These are phyloP conservation scores for Aix galericulata DNA, from an alignment of 2,113 vertebrate species.

Conservation along the genomic window DNA sequence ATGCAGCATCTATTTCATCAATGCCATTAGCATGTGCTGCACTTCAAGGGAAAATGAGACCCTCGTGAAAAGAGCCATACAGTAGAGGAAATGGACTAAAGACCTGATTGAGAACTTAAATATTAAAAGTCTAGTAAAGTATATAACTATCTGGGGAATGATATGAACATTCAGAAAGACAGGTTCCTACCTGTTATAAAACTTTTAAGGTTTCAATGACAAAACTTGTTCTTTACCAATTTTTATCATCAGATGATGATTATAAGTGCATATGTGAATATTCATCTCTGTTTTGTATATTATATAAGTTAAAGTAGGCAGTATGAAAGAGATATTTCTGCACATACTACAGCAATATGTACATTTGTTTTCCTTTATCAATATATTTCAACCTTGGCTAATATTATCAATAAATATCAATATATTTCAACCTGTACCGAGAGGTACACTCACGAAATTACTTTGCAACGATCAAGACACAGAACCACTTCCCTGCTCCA, in stretches of 20 bases:
- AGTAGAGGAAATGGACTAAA: not conserved
- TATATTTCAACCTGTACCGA: not conserved
- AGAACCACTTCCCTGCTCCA: not conserved
- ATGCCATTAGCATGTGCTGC: not conserved
- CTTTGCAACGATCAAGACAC: accelerated
- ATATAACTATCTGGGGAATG: not conserved
- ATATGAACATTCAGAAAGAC: not conserved
- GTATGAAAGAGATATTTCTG: not conserved
- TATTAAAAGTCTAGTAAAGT: not conserved
- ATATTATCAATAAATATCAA: not conserved
- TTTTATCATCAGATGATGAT: not conserved
- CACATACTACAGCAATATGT: not conserved
- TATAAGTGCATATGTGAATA: not conserved
- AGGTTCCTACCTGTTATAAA: not conserved
- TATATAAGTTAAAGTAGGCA: not conserved
- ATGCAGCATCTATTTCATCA: not conserved
- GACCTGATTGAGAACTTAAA: not conserved
- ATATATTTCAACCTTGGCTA: not conserved
- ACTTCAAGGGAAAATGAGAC: not conserved
- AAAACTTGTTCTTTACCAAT: not conserved
- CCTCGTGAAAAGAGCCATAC: not conserved
- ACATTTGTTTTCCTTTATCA: not conserved
- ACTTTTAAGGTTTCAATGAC: not conserved
- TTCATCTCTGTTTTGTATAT: not conserved
- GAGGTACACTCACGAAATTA: not conserved